Base-by-base conservation (phyloP, 2,888 invertebrate genomes). In the Loripinus fragilis region DNA sequence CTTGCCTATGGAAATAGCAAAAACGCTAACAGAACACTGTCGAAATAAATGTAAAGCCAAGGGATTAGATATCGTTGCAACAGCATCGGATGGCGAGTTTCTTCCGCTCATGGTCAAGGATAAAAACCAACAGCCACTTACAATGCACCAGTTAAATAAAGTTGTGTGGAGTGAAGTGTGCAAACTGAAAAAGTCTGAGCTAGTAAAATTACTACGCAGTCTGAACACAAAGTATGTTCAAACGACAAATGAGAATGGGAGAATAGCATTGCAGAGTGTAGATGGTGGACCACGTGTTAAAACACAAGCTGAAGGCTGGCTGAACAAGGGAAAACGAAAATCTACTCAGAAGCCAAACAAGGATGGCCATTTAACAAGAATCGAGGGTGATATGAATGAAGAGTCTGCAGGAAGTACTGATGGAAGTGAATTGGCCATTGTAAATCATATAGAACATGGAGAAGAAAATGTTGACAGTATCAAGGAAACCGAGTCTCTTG, bases 1-100 rank as follows among this genome's bases (percentile, higher is more conserved):
- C 71, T 33, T 78, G 12, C 28, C 33, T 17, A 78, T 78, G 78
- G 71, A 67, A 17, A 74, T 38, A 17, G 45, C 64, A n/a, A 42
- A 74, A 60, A n/a, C 68, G 38, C 35, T 78, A 2, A 74, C 45
- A 2, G 68, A 71, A 5, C 35, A 74, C 2, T 71, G 71, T 25
- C 66, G 42, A 52, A 17, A 25, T 3, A 25, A 2, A n/a, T 75
- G 69, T 65, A 7, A 42, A 25, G 15, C 30, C 1, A 42, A 68
- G n/a, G 72, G 60, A 1, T 5, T 76, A 2, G 76, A 76, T 42
- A n/a, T n/a, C n/a, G n/a, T n/a, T n/a, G n/a, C n/a, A n/a, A n/a
- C n/a, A n/a, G n/a, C n/a, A n/a, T n/a, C 76, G 7, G 76, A 76
- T 68, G 76, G 76, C 2, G 72, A 76, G 50, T 76, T 76, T 23